Evolutionary conservation across 2,888 invertebrate genomes (phyloP).

Genomic region (Koerneria pararmatus): DNA sequence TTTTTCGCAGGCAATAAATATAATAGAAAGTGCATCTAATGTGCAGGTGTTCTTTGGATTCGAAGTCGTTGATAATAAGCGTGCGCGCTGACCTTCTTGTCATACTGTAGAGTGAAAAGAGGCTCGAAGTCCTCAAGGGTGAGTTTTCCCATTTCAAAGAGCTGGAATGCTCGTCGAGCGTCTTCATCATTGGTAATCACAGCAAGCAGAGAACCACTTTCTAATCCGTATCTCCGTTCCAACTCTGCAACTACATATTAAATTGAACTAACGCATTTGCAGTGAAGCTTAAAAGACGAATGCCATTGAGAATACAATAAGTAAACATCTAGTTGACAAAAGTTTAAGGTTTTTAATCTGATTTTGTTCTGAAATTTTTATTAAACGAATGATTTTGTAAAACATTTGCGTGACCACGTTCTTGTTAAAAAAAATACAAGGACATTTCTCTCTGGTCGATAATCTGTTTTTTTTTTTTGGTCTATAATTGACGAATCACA

Average conservation of each 20-base stretch:
- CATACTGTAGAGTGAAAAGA: conserved; percentile 60
- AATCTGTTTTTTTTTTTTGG: conserved; percentile 4
- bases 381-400: neutral
- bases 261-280: too few species aligned
- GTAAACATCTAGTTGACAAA: too few species aligned
- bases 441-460: neutral
- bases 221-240: conserved; percentile 55
- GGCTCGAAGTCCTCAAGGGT: conserved; percentile 60
- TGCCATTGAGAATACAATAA: too few species aligned
- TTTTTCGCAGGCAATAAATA: too few species aligned
- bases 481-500: neutral
- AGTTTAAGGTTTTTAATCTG: too few species aligned
- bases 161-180: conserved; percentile 19
- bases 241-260: conserved; percentile 40
- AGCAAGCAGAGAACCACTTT: conserved; percentile 54
- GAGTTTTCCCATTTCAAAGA: conserved; percentile 61
- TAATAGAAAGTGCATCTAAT: too few species aligned
- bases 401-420: neutral
- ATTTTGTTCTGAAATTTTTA: too few species aligned
- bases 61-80: too few species aligned
- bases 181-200: too few species aligned
- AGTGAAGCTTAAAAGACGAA: too few species aligned
- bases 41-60: too few species aligned
- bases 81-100: conserved; percentile 56
- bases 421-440: neutral